Evolutionary conservation across 2,797 vertebrate species (phyloP), one percentile per base, ranked within the genome.

Genomic region (Diplodus sargus): DNA sequence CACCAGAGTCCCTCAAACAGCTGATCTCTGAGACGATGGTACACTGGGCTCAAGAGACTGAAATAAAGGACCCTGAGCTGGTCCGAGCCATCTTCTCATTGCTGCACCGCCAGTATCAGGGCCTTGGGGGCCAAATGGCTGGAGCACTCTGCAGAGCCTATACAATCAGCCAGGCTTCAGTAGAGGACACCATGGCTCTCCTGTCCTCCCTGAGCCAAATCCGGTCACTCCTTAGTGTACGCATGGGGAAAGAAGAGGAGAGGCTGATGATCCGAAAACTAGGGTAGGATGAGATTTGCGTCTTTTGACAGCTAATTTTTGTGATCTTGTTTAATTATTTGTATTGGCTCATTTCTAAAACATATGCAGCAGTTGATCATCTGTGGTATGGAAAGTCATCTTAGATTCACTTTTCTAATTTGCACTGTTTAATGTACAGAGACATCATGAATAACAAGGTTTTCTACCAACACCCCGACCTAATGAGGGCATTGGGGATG

Each of bases 391-490:
- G 0, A 42, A 66, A 48, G 6, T 48, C 63, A 17, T 22, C 0
- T 64, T 17, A 53, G 23, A 39, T 39, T 7, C 39, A 30, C 2
- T 60, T 69, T 56, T 60, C 45, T 52, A 2, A 67, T 1, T 11
- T 63, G 3, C 23, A 1, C 25, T 43, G 42, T 45, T 70, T 61
- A 4, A 18, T 77, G 2, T 67, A 69, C 82, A 99, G 98, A 82
- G 97, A 99, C 82, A 98, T 99, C 73, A 99, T 99, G 97, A 99
- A 99, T 89, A 99, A 99, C 88, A 99, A 97, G 94, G 96, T 99
- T 34, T 99, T 99, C 94, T 99, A 99, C 90, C 98, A 99, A 83
- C 98, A 99, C 80, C 98, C 98, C 12, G 97, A 99, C 89, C 93
- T 99, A 78, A 99, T 99, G 97, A 96, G 97, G 87, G 95, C 96